Evolutionary conservation across 2,113 vertebrate genomes (phyloP), one percentile per base, ranked within the genome.

Genomic region (Tachycineta bicolor): DNA sequence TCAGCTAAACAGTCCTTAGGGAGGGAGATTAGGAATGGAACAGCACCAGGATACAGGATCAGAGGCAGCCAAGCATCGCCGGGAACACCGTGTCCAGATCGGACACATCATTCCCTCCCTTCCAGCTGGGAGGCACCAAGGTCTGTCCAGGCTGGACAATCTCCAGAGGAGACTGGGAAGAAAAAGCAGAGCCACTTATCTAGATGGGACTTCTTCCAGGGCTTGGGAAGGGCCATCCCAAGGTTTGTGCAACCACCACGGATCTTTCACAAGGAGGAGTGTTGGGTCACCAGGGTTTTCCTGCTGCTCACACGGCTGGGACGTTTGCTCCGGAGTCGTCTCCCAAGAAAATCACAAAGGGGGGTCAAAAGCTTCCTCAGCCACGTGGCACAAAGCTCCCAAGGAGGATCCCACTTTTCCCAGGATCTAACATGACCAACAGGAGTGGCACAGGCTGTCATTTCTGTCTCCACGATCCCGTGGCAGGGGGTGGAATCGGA

Each of bases 61-160:
- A 23, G 44, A 39, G 82, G 95, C 84, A 93, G 92, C 90, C 90
- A 87, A 94, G 95, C 94, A 95, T 79, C 18, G 3, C 92, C 4
- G 2, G 87, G 95, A 97, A 96, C 90, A 89, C 84, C 9, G 11
- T 5, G 89, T 94, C 84, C 95, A 63, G 64, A 26, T 63, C 8
- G 2, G 56, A 86, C 69, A 3, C 44, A 73, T 50, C 29, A 3
- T 58, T 89, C 91, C 96, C 93, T 94, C 92, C 90, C 73, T 84
- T 78, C 87, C 29, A 58, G 2, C 58, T 37, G 90, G 92, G 90
- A 96, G 90, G 89, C 87, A 89, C 82, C 81, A 41, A 82, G 77
- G 92, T 39, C 80, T 78, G 73, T 70, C 93, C 69, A 67, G 29
- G 5, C 46, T 95, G 94, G 91, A 80, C 9, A 21, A 53, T 4